These are phyloP conservation scores for Mungos mungo DNA, from an alignment of 2,113 vertebrate species.

Conservation along the genomic window DNA sequence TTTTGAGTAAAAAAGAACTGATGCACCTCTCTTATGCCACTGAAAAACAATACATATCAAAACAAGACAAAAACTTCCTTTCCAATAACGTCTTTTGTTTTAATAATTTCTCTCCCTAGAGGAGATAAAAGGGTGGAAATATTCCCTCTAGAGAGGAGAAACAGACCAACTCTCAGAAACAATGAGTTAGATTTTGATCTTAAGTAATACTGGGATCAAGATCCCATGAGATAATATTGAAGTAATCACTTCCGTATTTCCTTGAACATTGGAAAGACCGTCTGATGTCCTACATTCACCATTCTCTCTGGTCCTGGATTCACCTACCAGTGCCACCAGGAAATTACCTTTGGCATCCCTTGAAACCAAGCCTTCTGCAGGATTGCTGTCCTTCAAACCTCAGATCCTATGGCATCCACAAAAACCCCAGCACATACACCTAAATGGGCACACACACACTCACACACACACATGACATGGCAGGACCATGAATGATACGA, in stretches of 20 bases:
- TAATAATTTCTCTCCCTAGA: conserved; percentile 1
- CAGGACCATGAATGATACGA: background rate
- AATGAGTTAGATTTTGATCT: background rate
- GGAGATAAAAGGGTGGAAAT: background rate
- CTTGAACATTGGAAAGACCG: background rate
- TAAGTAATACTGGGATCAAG: background rate
- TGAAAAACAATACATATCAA: background rate
- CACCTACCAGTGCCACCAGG: background rate
- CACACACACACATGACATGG: background rate
- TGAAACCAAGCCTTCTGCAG: background rate
- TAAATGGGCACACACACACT: too few relatives aligned
- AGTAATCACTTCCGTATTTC: background rate
- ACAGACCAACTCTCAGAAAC: background rate
- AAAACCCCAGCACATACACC: background rate
- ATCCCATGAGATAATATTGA: background rate
- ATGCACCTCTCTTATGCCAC: background rate
- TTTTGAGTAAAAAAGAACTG: background rate
- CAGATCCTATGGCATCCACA: background rate
- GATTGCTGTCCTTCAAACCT: background rate
- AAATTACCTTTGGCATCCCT: background rate
- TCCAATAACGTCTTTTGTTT: background rate
- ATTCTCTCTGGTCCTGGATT: background rate
- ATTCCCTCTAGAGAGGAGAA: background rate
- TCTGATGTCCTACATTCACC: background rate
- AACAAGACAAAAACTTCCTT: background rate